These are phyloP conservation scores for Mormyrus lacerda DNA, from an alignment of 2,113 vertebrate genomes.

Conservation along the genomic window DNA sequence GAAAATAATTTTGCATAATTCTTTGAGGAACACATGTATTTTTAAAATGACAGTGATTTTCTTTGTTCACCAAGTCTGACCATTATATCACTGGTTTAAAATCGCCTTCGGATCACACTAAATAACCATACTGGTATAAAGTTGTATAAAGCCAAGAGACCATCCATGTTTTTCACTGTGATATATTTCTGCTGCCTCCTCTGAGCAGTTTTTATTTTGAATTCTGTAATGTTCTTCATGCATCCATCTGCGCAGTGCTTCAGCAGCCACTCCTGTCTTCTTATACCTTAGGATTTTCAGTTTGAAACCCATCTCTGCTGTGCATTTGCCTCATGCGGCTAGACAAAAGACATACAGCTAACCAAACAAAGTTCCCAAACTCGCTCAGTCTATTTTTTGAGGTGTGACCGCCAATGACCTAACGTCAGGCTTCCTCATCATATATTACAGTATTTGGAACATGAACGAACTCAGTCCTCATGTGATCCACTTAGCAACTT, in stretches of 20 bases:
- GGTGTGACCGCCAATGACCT: neutral
- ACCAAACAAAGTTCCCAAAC: neutral
- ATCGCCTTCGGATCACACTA: neutral
- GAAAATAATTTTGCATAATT: neutral
- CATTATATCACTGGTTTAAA: neutral
- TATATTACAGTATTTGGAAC: neutral
- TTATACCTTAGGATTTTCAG: neutral
- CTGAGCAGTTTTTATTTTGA: neutral
- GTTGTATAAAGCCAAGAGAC: neutral
- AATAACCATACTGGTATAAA: neutral
- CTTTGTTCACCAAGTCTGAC: neutral
- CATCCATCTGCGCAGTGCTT: neutral
- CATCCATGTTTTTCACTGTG: neutral
- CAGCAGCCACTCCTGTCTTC: neutral
- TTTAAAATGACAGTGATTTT: neutral
- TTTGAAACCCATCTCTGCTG: neutral
- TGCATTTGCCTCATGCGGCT: neutral
- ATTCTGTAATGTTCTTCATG: neutral
- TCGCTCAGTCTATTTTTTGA: neutral
- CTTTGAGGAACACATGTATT: neutral
- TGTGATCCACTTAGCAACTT: neutral
- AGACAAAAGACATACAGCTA: neutral
- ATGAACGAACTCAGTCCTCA: neutral
- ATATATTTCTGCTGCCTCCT: neutral
- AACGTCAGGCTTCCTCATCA: neutral